Evolutionary conservation across 2,113 vertebrate species (phyloP), one percentile per base, ranked within the genome.

Genomic region (Rhinolophus ferrumequinum): DNA sequence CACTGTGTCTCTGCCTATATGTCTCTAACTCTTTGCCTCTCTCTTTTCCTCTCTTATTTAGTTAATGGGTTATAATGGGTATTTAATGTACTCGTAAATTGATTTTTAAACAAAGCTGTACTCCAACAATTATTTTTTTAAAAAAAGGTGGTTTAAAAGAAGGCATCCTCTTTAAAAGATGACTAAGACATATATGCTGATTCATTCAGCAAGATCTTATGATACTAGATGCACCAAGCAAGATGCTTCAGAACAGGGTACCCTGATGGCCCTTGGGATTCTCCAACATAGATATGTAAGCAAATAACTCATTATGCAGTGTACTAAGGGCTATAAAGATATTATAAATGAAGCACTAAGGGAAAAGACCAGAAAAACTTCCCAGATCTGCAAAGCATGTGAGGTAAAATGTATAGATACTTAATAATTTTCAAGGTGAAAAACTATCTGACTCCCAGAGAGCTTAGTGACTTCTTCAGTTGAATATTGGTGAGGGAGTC

Each of bases 241-340:
- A 35, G 35, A 62, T 19, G 47, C 18, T 35, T 47, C 47, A 26
- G 9, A 72, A 24, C 2, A 0, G 0, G 8, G 4, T n/a, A 10
- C 21, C 44, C 35, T 6, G 35, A 70, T 26, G 28, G 2, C 16
- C 33, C 16, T 33, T 22, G 3, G 0, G 11, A 1, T 0, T 4
- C 13, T 73, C 58, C 22, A 2, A 1, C 18, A 7, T 6, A 50
- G 22, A 24, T 26, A 26, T 28, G n/a, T 8, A 81, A 76, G 47
- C 13, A 67, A 58, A 60, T 18, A 64, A 30, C 52, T 62, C 30
- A 4, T 72, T 76, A 30, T 5, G 6, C 10, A 44, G 38, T 15
- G 44, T 44, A 16, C 14, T 13, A 33, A 38, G 28, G 26, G 3
- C 28, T 9, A 5, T 33, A 11, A 56, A 6, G 38, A 54, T 7